Conservation (phyloP, 2,888 invertebrate genomes). For the Lasioglossum marginatum region DNA sequence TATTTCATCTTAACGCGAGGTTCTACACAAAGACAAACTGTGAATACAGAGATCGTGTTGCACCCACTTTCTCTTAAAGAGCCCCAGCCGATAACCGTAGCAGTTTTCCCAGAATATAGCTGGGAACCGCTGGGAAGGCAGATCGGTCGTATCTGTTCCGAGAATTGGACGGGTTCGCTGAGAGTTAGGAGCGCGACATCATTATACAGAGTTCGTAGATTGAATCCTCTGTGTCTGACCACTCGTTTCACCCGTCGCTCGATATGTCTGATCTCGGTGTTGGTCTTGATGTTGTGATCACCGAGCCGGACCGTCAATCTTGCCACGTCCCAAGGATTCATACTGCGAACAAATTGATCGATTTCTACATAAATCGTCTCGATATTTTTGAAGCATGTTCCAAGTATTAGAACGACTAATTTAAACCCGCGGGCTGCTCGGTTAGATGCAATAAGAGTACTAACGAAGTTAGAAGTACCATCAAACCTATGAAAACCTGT, state of each 20-base stretch:
- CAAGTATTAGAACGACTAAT: neutral
- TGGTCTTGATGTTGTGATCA: conserved; percentile 92
- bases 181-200: conserved; percentile 93
- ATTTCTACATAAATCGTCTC: neutral
- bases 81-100: conserved; percentile 96
- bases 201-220: conserved; percentile 93
- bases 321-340: conserved; percentile 95
- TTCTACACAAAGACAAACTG: neutral
- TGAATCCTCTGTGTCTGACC: conserved; percentile 94
- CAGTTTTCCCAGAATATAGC: conserved; percentile 89
- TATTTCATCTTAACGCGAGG: neutral
- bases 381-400: neutral
- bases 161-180: conserved; percentile 91
- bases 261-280: conserved; percentile 90
- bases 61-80: conserved; percentile 90
- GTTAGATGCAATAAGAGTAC: neutral
- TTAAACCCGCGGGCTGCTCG: neutral
- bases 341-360: conserved; percentile 85
- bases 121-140: conserved; percentile 89
- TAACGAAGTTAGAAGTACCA: neutral
- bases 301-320: conserved; percentile 92
- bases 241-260: conserved; percentile 93
- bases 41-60: neutral
- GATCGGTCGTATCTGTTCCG: conserved; percentile 90
- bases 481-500: neutral